phyloP scores from a whole-genome alignment of 2,797 vertebrate species.

The Acanthiza pusilla region DNA sequence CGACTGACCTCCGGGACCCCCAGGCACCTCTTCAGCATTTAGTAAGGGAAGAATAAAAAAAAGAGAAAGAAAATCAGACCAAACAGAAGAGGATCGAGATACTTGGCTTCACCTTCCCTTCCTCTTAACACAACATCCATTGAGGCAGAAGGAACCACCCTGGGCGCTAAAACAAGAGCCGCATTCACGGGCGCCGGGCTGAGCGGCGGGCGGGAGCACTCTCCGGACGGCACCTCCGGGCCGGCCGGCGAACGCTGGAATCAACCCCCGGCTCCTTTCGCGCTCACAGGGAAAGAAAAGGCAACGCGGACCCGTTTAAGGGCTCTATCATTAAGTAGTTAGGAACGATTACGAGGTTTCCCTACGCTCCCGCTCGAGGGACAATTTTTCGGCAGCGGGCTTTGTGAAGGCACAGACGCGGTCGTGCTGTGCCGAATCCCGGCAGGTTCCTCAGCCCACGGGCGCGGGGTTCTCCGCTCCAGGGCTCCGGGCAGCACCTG shows the following conservation, averaged over 20 bases:
- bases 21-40: background rate
- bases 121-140: background rate
- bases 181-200: background rate
- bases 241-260: background rate
- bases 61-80: background rate
- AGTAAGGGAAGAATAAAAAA: background rate
- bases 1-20: background rate
- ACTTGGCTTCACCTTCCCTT: background rate
- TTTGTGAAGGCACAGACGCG: background rate
- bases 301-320: background rate
- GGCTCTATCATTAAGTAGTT: background rate
- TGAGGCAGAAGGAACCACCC: background rate
- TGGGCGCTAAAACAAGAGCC: background rate
- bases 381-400: background rate
- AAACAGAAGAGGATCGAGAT: background rate
- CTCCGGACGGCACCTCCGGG: background rate
- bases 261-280: background rate
- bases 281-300: too few species aligned
- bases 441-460: background rate
- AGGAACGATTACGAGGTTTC: background rate
- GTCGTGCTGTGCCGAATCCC: background rate
- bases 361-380: background rate
- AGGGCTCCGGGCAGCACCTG: background rate
- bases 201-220: background rate
- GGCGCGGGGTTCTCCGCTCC: background rate